Evolutionary conservation across 2,113 vertebrate species (phyloP).

Genomic region (Hemiprocne comata): DNA sequence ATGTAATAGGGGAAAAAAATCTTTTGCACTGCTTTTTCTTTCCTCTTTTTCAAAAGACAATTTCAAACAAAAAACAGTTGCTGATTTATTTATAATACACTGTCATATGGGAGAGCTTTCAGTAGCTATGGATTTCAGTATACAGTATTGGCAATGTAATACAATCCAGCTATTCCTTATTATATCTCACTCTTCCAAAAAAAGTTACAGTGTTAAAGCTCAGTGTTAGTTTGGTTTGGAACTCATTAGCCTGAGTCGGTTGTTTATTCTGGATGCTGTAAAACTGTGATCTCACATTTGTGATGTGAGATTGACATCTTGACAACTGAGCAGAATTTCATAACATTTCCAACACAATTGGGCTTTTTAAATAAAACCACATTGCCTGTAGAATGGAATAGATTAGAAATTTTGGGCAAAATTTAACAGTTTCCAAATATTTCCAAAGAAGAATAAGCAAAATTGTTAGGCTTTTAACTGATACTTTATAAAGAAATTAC

Average conservation of each 20-base stretch:
- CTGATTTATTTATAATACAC: not conserved
- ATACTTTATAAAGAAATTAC: not conserved
- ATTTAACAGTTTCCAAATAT: not conserved
- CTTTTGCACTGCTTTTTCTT: not conserved
- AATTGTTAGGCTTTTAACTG: not conserved
- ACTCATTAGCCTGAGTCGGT: not conserved
- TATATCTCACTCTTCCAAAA: not conserved
- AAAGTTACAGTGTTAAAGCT: not conserved
- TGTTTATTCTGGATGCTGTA: conserved; percentile 31
- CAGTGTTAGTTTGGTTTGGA: conserved; percentile 24
- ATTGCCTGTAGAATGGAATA: not conserved
- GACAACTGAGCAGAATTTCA: not conserved
- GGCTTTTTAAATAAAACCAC: conserved; percentile 3
- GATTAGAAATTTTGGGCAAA: not conserved
- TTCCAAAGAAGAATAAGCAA: not conserved
- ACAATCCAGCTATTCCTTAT: not conserved
- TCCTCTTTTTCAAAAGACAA: not conserved
- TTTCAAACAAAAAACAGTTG: not conserved
- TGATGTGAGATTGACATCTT: conserved; percentile 31
- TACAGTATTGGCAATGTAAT: not conserved
- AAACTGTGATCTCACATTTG: conserved; percentile 37
- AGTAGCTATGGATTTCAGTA: not conserved
- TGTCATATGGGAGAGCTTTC: not conserved
- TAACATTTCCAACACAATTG: not conserved
- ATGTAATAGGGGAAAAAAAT: not conserved